Evolutionary conservation across 1,140 invertebrate genomes (phyloP).

Genomic region (Penaeus indicus): DNA sequence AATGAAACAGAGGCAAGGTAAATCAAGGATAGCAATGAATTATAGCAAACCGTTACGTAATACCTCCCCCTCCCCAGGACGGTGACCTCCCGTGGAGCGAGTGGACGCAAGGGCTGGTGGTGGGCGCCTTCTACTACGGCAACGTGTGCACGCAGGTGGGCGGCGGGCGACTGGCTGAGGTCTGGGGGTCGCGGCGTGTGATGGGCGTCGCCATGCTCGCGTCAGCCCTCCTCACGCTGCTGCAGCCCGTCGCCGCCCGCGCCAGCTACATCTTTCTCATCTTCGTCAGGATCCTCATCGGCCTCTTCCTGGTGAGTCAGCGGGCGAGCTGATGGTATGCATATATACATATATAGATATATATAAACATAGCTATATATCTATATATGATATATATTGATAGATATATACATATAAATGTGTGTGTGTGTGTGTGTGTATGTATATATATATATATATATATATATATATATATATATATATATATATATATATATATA

Average conservation of each 20-base stretch:
- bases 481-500: background rate
- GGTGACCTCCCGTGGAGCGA: conserved; percentile 18
- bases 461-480: background rate
- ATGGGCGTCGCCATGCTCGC: conserved; percentile 1
- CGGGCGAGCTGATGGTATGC: background rate
- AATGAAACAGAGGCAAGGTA: no score
- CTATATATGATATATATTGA: background rate
- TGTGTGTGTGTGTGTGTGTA: background rate
- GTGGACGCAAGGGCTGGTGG: conserved; percentile 20
- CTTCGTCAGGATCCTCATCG: background rate
- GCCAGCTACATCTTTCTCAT: background rate
- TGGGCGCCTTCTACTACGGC: conserved; percentile 23
- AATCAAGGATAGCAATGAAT: background rate
- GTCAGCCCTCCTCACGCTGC: background rate
- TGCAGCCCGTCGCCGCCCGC: conserved; percentile 10
- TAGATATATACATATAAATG: background rate
- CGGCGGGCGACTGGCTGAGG: conserved; percentile 82
- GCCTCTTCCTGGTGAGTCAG: background rate
- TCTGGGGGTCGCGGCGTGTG: conserved; percentile 68
- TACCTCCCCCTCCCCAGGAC: background rate
- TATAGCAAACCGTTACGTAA: background rate
- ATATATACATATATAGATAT: background rate
- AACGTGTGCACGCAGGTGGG: conserved; percentile 76
- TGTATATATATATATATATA: background rate
- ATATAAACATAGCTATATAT: background rate